Conservation (phyloP, 2,113 vertebrate species). For the Phrynosoma blainvillii region DNA sequence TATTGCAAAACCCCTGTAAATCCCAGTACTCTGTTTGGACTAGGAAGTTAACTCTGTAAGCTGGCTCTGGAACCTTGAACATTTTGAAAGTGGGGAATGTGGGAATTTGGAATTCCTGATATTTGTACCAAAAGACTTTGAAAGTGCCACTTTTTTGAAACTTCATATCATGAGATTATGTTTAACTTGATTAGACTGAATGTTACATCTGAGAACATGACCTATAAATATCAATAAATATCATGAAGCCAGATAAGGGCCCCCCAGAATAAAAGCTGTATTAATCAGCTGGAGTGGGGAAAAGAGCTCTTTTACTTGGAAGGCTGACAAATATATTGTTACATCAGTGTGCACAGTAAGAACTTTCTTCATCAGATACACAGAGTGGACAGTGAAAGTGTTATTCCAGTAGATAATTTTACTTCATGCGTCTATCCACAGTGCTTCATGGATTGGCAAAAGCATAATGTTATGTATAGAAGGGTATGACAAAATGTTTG, state of each 20-base stretch:
- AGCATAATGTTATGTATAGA: not conserved
- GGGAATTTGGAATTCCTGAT: not conserved
- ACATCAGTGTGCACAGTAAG: not conserved
- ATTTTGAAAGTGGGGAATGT: not conserved
- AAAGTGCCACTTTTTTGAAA: not conserved
- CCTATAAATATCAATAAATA: no score
- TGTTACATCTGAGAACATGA: not conserved
- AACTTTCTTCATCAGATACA: not conserved
- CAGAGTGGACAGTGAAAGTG: not conserved
- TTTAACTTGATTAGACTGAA: not conserved
- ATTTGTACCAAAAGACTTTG: not conserved
- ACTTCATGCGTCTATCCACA: not conserved
- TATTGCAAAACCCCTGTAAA: not conserved
- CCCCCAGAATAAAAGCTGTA: no score
- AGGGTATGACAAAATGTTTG: not conserved
- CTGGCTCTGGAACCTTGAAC: not conserved
- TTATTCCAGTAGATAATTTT: not conserved
- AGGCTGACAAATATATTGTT: not conserved
- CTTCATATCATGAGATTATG: not conserved
- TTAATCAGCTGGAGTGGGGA: no score
- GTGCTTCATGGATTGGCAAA: not conserved
- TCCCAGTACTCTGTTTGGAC: not conserved
- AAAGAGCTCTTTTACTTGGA: not conserved
- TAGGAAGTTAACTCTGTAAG: not conserved
- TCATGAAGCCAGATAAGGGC: no score